Conservation (phyloP, 2,797 vertebrate genomes). For the Podarcis lilfordi region DNA sequence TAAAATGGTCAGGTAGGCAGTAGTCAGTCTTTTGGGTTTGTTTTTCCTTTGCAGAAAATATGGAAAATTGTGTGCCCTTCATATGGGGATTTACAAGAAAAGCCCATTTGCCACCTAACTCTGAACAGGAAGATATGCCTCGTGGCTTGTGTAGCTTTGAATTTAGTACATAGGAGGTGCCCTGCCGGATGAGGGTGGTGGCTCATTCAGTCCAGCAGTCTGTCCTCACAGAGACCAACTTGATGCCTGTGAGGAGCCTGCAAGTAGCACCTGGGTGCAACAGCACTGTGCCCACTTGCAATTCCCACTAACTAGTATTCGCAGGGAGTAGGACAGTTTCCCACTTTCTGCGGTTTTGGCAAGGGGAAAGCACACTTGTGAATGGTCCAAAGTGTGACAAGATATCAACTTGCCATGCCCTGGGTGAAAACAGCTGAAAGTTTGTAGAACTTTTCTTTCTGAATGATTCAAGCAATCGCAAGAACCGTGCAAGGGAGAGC, state of each 20-base stretch:
- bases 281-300: no score
- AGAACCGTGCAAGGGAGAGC: not conserved
- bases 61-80: rapidly evolving
- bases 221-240: no score
- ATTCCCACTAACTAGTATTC: no score
- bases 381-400: not conserved
- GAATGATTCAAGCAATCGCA: no score
- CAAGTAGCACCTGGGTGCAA: no score
- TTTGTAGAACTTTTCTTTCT: not conserved
- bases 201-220: no score
- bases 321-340: not conserved
- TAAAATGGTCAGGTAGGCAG: not conserved
- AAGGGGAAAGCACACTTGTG: not conserved
- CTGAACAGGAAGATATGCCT: not conserved
- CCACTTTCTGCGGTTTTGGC: not conserved
- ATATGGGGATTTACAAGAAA: not conserved
- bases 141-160: no score
- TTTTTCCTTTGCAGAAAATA: not conserved
- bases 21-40: rapidly evolving
- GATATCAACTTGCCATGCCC: no score
- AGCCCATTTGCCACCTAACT: no score
- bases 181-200: no score
- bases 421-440: not conserved
- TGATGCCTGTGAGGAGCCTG: no score
- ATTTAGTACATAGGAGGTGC: no score